Evolutionary conservation across 2,113 vertebrate species (phyloP).

Genomic region (Callipepla squamata): DNA sequence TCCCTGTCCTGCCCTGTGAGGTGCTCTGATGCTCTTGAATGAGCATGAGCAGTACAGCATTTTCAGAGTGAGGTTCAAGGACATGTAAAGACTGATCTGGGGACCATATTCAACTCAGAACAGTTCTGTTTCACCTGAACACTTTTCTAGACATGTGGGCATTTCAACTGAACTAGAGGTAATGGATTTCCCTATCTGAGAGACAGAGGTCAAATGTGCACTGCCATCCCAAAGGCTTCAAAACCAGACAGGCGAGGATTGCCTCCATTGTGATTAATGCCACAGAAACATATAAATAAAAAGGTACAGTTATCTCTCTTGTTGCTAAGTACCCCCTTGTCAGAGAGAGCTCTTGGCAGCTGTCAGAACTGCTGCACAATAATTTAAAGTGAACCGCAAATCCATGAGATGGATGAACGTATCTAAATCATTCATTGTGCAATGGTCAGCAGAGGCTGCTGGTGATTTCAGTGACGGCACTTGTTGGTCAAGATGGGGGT

Average conservation of each 20-base stretch:
- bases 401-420: slow-evolving; percentile 18
- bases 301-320: slow-evolving; percentile 25
- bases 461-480: background rate
- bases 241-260: slow-evolving; percentile 17
- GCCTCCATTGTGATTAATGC: slow-evolving; percentile 5
- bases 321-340: slow-evolving; percentile 39
- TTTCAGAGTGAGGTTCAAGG: background rate
- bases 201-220: background rate
- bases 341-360: background rate
- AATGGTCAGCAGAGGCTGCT: background rate
- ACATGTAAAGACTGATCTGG: background rate
- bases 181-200: background rate
- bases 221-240: background rate
- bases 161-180: background rate
- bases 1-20: background rate
- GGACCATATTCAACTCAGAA: background rate
- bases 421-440: background rate
- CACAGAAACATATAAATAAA: slow-evolving; percentile 8
- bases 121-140: background rate
- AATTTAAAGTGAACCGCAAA: slow-evolving; percentile 50
- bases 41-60: background rate
- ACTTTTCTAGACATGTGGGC: background rate
- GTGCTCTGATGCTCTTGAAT: background rate
- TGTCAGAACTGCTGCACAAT: slow-evolving; percentile 22
- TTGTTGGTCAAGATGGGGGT: background rate